Evolutionary conservation across 2,113 vertebrate genomes (phyloP).

Genomic region (Megaptera novaeangliae): DNA sequence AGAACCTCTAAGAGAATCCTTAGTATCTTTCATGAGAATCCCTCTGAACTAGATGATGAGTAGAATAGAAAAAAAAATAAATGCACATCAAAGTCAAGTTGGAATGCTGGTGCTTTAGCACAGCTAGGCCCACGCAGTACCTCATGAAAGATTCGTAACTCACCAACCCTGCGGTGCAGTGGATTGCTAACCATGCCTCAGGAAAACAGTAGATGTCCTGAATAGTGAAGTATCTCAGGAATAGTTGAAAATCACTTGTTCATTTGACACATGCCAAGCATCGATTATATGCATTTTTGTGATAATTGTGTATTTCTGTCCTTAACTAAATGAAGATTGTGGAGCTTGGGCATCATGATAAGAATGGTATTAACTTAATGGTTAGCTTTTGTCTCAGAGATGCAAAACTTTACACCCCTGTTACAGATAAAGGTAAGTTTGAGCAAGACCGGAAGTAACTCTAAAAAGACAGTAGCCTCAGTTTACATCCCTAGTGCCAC

Average conservation of each 20-base stretch:
- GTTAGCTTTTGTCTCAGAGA: not conserved
- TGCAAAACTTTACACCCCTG: not conserved
- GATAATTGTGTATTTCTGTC: not conserved
- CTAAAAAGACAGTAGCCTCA: not conserved
- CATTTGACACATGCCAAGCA: not conserved
- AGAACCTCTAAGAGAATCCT: not conserved
- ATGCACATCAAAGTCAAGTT: not conserved
- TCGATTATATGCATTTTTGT: not conserved
- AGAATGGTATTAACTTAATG: not conserved
- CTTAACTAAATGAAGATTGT: not conserved
- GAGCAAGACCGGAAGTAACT: not conserved
- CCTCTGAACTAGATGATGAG: not conserved
- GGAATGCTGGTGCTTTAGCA: not conserved
- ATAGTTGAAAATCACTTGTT: not conserved
- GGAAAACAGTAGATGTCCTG: not conserved
- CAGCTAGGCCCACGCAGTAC: too few relatives aligned
- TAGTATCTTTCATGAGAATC: not conserved
- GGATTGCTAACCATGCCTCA: too few relatives aligned
- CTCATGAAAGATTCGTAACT: not conserved
- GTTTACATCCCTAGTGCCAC: too few relatives aligned
- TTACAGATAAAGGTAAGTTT: not conserved
- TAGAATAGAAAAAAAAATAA: not conserved
- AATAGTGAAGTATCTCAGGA: not conserved
- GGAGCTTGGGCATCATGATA: not conserved
- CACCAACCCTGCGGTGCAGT: accelerated